Evolutionary conservation across 2,113 vertebrate genomes (phyloP), one percentile per base, ranked within the genome.

Genomic region (Xiphophorus couchianus): DNA sequence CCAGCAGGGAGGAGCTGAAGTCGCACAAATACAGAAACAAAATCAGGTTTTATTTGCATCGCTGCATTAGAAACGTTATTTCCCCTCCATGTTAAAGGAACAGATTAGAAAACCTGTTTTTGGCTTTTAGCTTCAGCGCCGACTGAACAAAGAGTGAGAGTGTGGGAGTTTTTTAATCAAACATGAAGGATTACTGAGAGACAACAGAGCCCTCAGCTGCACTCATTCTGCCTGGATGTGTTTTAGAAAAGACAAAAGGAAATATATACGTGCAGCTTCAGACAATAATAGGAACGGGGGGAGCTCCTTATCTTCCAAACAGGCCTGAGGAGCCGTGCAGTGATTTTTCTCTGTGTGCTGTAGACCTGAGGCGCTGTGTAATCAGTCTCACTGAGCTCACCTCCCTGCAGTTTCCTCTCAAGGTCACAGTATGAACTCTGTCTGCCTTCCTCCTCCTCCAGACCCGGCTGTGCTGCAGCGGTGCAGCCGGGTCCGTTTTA

Each of bases 401-500:
- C 28, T 71, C 62, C 62, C 62, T 78, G 42, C 66, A 71, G 76
- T 60, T 71, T 77, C 69, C 76, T 71, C 69, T 78, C 69, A 71
- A 66, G 62, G 76, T 77, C 67, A 77, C 75, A 54, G 35, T 37
- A 37, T 70, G 75, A 77, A 64, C 67, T 70, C 66, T 69, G 39
- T 22, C 29, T 58, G 51, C 44, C 44, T 54, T 39, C 35, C 35
- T 58, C 28, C 29, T 19, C 44, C 22, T 37, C 33, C 64, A 65
- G 8, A 37, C n/a, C 8, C 15, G 17, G 17, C 62, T 33, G 9
- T 48, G 44, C 5, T 48, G 44, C 44, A 48, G 44, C 44, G 17
- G 17, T 48, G 44, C 4, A 2, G 5, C 44, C 44, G 39, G 39
- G 4, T 42, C 39, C 14, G 4, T 42, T 42, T 14, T 4, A 14